phyloP scores from a whole-genome alignment of 2,113 vertebrate species.

The Podilymbus podiceps region DNA sequence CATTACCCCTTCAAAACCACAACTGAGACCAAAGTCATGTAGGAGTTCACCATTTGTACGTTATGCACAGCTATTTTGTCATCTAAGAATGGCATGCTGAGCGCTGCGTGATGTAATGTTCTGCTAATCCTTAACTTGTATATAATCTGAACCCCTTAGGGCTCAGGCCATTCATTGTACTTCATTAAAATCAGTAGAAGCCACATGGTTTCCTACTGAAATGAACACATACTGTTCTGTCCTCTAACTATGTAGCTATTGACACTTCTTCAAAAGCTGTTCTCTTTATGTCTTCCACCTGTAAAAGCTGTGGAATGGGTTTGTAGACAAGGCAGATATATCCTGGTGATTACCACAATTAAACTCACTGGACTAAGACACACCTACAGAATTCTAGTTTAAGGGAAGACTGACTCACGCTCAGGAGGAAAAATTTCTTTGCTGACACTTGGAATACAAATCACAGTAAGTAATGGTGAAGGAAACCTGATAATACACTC shows the following conservation, averaged over 20 bases:
- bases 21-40: neutral
- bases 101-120: neutral
- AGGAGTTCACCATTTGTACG: neutral
- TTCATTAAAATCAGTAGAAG: neutral
- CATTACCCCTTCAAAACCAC: neutral
- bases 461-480: neutral
- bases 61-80: too few species aligned
- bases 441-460: neutral
- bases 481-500: neutral
- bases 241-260: fast-evolving
- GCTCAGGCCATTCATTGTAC: neutral
- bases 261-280: neutral
- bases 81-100: fast-evolving
- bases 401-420: neutral
- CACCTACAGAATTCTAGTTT: neutral
- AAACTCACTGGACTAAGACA: neutral
- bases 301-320: neutral
- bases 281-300: neutral
- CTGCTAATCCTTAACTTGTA: neutral
- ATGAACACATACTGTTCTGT: neutral
- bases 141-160: neutral
- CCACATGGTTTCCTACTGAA: neutral
- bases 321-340: neutral
- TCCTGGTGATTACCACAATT: too few species aligned
- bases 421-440: neutral